Percentiles rank a stretch among this genome's conserved stretches.
phyloP scores from a whole-genome alignment of 2,888 invertebrate species.

The Ornithoptera priamus region DNA sequence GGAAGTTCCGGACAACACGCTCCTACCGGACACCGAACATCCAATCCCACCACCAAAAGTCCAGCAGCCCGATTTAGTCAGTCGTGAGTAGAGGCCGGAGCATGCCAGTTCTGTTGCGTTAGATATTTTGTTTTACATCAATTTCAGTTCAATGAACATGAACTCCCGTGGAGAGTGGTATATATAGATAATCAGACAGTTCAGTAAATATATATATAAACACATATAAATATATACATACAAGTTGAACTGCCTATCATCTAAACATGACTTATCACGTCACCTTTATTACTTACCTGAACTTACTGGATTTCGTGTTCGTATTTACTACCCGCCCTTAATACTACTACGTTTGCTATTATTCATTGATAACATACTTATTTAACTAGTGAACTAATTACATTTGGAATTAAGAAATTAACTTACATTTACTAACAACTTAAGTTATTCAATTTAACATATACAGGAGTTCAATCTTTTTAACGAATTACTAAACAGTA shows the following conservation, averaged over 20 bases:
- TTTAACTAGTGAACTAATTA: too few species aligned
- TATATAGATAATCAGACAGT: too few species aligned
- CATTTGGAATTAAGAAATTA: too few species aligned
- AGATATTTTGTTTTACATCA: constrained; percentile 41
- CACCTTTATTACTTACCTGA: background rate
- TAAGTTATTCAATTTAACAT: too few species aligned
- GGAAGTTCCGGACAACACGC: constrained; percentile 34
- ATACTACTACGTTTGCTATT: too few species aligned
- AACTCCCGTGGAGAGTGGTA: background rate
- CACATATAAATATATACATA: too few species aligned
- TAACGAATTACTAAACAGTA: background rate
- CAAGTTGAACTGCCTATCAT: background rate
- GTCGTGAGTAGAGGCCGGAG: constrained; percentile 78
- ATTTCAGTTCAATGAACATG: constrained; percentile 34
- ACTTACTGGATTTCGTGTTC: background rate
- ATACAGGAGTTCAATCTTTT: background rate
- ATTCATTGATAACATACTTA: too few species aligned
- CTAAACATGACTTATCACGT: background rate
- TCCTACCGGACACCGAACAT: constrained; percentile 38
- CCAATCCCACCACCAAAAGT: constrained; percentile 51
- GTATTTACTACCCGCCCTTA: background rate
- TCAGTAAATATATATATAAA: too few species aligned
- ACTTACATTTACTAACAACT: too few species aligned
- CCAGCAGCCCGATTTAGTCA: constrained; percentile 61
- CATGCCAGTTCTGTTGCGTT: constrained; percentile 73